Conservation (phyloP, 2,797 vertebrate genomes). For the Propithecus deckenii region DNA sequence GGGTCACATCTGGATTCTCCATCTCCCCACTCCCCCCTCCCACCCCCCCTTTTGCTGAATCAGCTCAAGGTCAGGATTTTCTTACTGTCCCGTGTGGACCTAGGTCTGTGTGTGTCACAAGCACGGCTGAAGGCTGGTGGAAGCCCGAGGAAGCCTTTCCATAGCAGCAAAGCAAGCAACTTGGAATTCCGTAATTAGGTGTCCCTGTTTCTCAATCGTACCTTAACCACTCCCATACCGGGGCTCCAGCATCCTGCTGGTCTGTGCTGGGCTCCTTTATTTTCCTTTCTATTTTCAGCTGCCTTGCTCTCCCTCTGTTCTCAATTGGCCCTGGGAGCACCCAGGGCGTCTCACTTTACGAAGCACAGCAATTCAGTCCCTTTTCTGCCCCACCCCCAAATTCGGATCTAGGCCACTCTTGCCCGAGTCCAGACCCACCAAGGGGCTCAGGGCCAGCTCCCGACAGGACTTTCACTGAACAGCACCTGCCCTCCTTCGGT, state of each 20-base stretch:
- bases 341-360: not conserved
- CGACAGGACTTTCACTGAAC: not conserved
- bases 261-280: not conserved
- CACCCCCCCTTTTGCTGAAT: not conserved
- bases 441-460: not conserved
- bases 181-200: not conserved
- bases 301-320: not conserved
- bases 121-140: not conserved
- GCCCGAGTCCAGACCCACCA: not conserved
- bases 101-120: not conserved
- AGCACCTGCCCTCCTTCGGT: not conserved
- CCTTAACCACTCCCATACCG: not conserved
- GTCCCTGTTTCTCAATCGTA: not conserved
- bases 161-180: not conserved
- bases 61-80: not conserved
- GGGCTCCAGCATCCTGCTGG: not conserved
- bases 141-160: not conserved
- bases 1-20: not conserved
- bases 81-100: not conserved
- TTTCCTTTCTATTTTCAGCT: constrained; percentile 57
- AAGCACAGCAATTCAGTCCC: not conserved
- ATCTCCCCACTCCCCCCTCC: rapidly evolving
- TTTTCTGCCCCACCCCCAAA: not conserved
- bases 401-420: constrained; percentile 11
- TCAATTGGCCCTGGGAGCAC: not conserved